Evolutionary conservation across 1,140 invertebrate species (phyloP).

Genomic region (Bombus difficillimus): DNA sequence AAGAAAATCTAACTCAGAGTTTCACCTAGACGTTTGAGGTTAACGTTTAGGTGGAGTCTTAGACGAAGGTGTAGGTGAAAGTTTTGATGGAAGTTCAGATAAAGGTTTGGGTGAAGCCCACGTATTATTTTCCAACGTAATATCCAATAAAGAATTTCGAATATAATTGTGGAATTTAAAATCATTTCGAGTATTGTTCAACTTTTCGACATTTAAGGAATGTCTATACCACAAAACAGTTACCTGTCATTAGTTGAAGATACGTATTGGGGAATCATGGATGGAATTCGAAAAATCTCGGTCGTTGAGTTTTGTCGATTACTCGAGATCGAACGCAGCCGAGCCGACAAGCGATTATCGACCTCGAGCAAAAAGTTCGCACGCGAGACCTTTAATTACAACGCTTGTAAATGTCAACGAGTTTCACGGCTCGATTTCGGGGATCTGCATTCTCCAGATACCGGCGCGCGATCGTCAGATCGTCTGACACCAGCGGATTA

Average conservation of each 20-base stretch:
- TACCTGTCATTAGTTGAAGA: too few species aligned
- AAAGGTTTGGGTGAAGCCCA: too few species aligned
- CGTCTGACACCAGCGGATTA: conserved; percentile 56
- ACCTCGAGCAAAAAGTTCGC: conserved; percentile 5
- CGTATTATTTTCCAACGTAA: too few species aligned
- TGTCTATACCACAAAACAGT: not conserved
- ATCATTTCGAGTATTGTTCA: too few species aligned
- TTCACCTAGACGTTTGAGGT: too few species aligned
- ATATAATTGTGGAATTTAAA: too few species aligned
- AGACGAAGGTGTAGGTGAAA: too few species aligned
- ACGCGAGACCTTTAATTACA: conserved; percentile 32
- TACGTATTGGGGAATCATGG: too few species aligned
- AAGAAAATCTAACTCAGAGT: too few species aligned
- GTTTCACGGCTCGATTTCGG: conserved; percentile 37
- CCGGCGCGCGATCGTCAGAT: conserved; percentile 49
- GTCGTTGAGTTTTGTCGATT: not conserved
- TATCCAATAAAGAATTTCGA: too few species aligned
- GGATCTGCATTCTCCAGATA: conserved; percentile 56
- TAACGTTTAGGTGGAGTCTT: too few species aligned
- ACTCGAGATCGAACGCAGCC: not conserved
- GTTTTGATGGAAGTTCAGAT: too few species aligned
- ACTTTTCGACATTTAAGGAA: not conserved
- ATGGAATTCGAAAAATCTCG: not conserved
- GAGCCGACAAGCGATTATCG: conserved; percentile 13
- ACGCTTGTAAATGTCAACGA: conserved; percentile 40